Evolutionary conservation across 2,113 vertebrate species (phyloP).

Genomic region (Vidua chalybeata): DNA sequence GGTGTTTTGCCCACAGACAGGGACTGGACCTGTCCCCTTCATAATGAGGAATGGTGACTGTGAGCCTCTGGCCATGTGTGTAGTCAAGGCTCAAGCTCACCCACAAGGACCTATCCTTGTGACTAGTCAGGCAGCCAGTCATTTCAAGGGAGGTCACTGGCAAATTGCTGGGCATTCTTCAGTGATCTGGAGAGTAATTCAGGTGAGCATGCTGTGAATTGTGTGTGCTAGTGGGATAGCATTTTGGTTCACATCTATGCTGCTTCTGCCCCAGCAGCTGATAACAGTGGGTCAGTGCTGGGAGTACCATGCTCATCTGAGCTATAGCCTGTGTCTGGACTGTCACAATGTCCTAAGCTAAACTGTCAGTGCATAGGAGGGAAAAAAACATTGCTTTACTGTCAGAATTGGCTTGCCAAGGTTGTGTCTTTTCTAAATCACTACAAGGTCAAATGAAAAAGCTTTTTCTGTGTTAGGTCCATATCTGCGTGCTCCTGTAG

Average conservation of each 20-base stretch:
- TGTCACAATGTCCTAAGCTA: background rate
- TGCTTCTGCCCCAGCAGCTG: background rate
- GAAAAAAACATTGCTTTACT: background rate
- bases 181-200: rapidly evolving
- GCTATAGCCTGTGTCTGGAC: background rate
- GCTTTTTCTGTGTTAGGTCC: background rate
- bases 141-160: background rate
- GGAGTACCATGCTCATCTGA: rapidly evolving
- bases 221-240: no score
- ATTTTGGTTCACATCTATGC: background rate
- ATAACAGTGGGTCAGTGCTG: background rate
- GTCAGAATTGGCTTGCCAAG: background rate
- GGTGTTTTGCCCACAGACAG: background rate
- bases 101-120: background rate
- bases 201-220: background rate
- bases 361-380: background rate
- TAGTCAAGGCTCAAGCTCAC: background rate
- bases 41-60: background rate
- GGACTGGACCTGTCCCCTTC: background rate
- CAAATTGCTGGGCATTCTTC: background rate
- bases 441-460: background rate
- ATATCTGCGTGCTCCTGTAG: background rate
- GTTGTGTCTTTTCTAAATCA: background rate
- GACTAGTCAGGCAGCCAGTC: background rate
- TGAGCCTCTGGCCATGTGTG: rapidly evolving